A percentile compares a stretch with the other conserved stretches of the same genome.
phyloP scores from a whole-genome alignment of 2,888 invertebrate species.

The Dolichopus griseipennis region DNA sequence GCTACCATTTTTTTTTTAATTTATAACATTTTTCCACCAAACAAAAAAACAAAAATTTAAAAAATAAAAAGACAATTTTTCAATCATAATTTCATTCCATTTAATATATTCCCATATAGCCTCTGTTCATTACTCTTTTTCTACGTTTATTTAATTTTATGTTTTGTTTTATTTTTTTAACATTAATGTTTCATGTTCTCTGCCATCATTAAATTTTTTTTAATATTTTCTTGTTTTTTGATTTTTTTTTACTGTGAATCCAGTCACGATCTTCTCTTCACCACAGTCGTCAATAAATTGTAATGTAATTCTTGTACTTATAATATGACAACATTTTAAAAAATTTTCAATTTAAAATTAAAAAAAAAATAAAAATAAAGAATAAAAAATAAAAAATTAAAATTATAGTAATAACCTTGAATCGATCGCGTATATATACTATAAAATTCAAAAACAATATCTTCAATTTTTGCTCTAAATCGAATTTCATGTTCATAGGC shows the following conservation, averaged over 20 bases:
- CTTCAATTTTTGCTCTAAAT: conserved; percentile 2
- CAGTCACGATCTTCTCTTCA: conserved; percentile 1
- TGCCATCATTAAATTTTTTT: background rate
- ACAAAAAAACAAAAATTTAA: too few species aligned
- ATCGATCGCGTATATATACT: background rate
- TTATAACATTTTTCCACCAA: background rate
- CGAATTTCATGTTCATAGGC: conserved; percentile 1
- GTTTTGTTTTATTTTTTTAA: background rate
- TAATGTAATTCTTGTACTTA: background rate
- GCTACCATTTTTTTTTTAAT: background rate
- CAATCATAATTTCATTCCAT: background rate
- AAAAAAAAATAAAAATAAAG: background rate
- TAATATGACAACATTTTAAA: background rate
- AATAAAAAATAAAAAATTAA: background rate
- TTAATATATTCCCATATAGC: conserved; percentile 3
- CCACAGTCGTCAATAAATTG: background rate
- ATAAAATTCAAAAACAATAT: background rate
- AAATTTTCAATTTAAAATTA: background rate
- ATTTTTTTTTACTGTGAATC: background rate
- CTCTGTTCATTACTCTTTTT: background rate
- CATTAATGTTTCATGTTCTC: background rate
- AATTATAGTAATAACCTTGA: background rate
- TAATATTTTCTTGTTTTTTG: background rate
- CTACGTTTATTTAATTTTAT: background rate
- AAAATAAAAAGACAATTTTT: background rate